Base-by-base conservation (phyloP, 2,888 invertebrate species). In the Cremastobaeus sp. region DNA sequence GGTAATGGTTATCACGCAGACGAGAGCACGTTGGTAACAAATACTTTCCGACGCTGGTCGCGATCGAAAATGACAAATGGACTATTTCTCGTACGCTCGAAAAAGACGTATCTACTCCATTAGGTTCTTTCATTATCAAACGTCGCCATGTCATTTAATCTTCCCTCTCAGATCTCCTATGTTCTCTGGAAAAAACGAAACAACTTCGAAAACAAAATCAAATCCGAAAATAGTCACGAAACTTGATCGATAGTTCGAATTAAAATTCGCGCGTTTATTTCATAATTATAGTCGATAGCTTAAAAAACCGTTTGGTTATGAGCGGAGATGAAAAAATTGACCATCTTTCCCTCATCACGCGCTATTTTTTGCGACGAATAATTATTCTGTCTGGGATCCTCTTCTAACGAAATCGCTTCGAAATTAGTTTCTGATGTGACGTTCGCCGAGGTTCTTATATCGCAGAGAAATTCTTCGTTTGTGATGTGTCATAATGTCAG, bases 11-110 rank as follows among this genome's bases (percentile, higher is more conserved):
- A n/a, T n/a, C n/a, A n/a, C n/a, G n/a, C n/a, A n/a, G n/a, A n/a
- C n/a, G n/a, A n/a, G n/a, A n/a, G n/a, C n/a, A n/a, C n/a, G n/a
- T n/a, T n/a, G n/a, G n/a, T n/a, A n/a, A n/a, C n/a, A n/a, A n/a
- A n/a, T n/a, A n/a, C n/a, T 45, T 65, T 54, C 41, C 54, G 30
- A n/a, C n/a, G n/a, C 32, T 11, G 52, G 34, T 62, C 12, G 25
- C 14, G 34, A 25, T n/a, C 17, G 43, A 66, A 79, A 81, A 83
- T 84, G 84, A 85, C 80, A 81, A 84, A 84, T 83, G 80, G 82
- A 83, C 78, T 85, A 83, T 85, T 85, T 85, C 79, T 64, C 73
- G 60, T 78, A 79, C 81, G 52, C 66, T 66, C 50, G 75, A 73
- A 77, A 66, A 28, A 14, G 66, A 74, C 75, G 75, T 80, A 79